These are phyloP conservation scores for Sinodicranocentrus sp. DNA, from an alignment of 2,888 invertebrate species.

Conservation along the genomic window DNA sequence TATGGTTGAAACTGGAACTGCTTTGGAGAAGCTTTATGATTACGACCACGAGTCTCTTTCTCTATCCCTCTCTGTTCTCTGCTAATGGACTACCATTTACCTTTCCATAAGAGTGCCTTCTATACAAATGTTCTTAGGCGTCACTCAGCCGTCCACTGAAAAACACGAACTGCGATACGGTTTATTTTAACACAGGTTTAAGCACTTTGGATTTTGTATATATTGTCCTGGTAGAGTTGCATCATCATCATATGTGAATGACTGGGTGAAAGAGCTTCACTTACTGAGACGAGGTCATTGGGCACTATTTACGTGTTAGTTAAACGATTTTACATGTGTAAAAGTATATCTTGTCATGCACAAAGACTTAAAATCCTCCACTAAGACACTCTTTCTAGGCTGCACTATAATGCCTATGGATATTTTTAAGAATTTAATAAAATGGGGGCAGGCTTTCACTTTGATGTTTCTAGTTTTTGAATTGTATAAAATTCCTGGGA, in stretches of 20 bases:
- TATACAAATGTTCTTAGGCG: not conserved
- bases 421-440: no score
- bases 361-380: no score
- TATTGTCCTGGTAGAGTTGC: not conserved
- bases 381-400: no score
- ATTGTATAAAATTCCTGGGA: no score
- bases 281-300: not conserved
- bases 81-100: conserved; percentile 46
- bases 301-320: not conserved
- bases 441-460: no score
- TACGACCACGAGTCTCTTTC: conserved; percentile 29
- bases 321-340: not conserved
- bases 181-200: conserved; percentile 29
- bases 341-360: no score
- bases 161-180: conserved; percentile 10
- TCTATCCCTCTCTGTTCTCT: conserved; percentile 18
- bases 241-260: not conserved
- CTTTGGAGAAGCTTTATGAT: conserved; percentile 44
- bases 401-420: no score
- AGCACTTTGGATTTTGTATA: not conserved
- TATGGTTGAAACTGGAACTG: conserved; percentile 32
- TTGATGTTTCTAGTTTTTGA: no score
- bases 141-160: not conserved
- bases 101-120: conserved; percentile 19
- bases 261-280: not conserved